phyloP scores from a whole-genome alignment of 2,113 vertebrate species.

The Xerus inauris region DNA sequence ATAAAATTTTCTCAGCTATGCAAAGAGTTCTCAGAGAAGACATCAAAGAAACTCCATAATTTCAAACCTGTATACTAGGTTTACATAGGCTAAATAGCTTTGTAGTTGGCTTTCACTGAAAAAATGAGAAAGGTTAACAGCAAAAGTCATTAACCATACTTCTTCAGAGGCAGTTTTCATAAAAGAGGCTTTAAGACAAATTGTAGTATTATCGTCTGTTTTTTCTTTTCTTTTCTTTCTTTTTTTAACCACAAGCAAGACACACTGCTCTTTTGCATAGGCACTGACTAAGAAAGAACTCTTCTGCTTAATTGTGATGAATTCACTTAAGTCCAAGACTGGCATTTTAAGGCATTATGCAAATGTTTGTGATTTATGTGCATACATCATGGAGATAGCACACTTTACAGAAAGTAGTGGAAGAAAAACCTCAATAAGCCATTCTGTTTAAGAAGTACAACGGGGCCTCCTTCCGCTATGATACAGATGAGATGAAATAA shows the following conservation, averaged over 20 bases:
- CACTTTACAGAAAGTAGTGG: conserved; percentile 53
- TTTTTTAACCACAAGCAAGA: not conserved
- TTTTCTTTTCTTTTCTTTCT: not conserved
- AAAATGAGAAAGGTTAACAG: conserved; percentile 17
- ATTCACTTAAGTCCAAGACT: conserved; percentile 23
- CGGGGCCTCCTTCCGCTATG: not conserved
- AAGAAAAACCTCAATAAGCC: not conserved
- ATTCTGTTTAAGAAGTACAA: conserved; percentile 19
- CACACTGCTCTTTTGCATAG: not conserved
- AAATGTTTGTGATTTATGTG: conserved; percentile 38
- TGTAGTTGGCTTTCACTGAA: not conserved
- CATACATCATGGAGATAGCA: not conserved
- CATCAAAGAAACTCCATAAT: not conserved
- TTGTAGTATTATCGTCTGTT: not conserved
- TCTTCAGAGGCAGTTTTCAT: conserved; percentile 46
- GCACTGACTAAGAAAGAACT: conserved; percentile 32
- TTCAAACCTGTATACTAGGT: not conserved
- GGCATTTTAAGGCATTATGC: conserved; percentile 37
- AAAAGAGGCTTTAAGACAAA: conserved; percentile 6
- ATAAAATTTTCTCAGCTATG: conserved; percentile 10
- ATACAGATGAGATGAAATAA: conserved; percentile 6
- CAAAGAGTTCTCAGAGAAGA: not conserved
- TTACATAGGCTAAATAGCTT: not conserved
- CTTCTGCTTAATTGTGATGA: conserved; percentile 45
- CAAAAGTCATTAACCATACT: not conserved